Conservation (phyloP, 2,113 vertebrate genomes). For the Craseonycteris thonglongyai region DNA sequence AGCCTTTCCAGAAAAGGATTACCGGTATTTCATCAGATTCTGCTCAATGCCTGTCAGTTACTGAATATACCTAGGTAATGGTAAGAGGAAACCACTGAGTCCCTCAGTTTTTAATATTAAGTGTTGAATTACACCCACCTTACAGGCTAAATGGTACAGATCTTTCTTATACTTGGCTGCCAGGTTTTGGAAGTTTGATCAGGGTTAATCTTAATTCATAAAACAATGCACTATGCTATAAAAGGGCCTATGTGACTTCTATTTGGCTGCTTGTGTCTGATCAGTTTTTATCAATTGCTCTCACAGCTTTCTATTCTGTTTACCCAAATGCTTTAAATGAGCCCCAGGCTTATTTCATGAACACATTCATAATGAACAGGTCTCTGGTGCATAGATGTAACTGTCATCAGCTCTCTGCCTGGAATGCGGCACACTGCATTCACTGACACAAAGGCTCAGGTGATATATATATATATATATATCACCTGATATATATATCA, state of each 20-base stretch:
- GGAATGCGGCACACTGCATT: background rate
- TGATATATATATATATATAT: too few relatives aligned
- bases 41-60: background rate
- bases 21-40: background rate
- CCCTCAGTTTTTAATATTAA: background rate
- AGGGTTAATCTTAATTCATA: background rate
- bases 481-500: too few relatives aligned
- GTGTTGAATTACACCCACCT: background rate
- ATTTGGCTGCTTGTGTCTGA: background rate
- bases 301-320: background rate
- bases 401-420: background rate
- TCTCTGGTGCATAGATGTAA: background rate
- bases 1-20: background rate
- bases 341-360: background rate
- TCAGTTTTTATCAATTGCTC: background rate
- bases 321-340: background rate
- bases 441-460: background rate
- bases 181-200: background rate
- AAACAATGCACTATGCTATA: background rate
- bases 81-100: background rate
- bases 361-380: background rate
- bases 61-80: background rate
- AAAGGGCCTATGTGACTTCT: background rate
- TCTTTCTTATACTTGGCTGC: background rate
- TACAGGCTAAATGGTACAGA: background rate